Base-by-base conservation (phyloP, 2,888 invertebrate genomes). In the Lasius fuliginosus region DNA sequence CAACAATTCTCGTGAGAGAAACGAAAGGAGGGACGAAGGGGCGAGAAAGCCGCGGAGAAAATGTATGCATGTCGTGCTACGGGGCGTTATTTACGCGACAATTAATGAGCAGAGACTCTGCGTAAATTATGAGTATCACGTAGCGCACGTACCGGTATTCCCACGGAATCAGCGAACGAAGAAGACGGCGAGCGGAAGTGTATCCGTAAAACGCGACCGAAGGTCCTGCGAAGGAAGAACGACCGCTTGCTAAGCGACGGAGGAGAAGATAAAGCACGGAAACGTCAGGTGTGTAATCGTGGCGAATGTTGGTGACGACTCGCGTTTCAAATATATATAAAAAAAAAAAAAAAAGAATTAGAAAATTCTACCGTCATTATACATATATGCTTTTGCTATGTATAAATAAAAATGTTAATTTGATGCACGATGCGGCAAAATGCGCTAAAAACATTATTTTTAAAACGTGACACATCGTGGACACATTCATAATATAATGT, bases 91-190 rank as follows among this genome's bases (percentile, higher is more conserved):
- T 81, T 81, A 71, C 46, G 79, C 46, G 60, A 71, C 79, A 81
- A 81, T 71, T 81, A 81, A 71, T 60, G 60, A 81, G 60, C 60
- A n/a, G 36, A 75, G 75, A 46, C 46, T 58, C 42, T 36, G 46
- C 71, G 79, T 71, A 81, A 81, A 81, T 81, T 81, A 81, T 71
- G 27, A 42, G 49, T 60, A 71, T 69, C 79, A 71, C 71, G 79
- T 69, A 58, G 23, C 33, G 8, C 46, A 33, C 11, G 40, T 77
- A 46, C 71, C 60, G 60, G 36, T 60, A 46, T 81, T 71, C 60
- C 46, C 79, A 46, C 46, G 71, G 12, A 60, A 71, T 15, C 68
- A 68, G n/a, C n/a, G 67, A 67, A 18, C 15, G 71, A 15, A 9
- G 33, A 18, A 62, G 33, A n/a, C 33, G 56, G n/a, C 64, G 36